Evolutionary conservation across 2,888 invertebrate genomes (phyloP), one percentile per base, ranked within the genome.

Genomic region (Troglohyphantes excavatus): DNA sequence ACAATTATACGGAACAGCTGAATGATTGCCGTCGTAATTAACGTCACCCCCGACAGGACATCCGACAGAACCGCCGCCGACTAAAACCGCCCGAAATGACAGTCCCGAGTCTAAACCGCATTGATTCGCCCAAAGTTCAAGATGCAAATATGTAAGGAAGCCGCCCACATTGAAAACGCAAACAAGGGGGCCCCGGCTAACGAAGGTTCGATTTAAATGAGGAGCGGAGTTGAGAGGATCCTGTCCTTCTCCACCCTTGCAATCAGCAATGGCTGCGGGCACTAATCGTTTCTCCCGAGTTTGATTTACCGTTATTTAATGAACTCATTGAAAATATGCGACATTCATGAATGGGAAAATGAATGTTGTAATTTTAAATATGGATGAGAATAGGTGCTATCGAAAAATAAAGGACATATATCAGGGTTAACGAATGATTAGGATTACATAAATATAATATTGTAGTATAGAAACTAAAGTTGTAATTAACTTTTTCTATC

Each of bases 141-240:
- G 70, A 78, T 78, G 85, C 78, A 86, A 86, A 86, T 86, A 78
- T 78, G 76, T 78, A 78, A 78, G 78, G 85, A 86, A 78, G 68
- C 39, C 17, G n/a, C 70, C 13, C 78, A 61, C 85, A 86, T 86
- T 86, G 76, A 78, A 86, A 86, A 78, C 29, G 85, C 85, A 86
- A 86, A 86, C 76, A 86, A 13, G 53, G n/a, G 39, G 39, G 39
- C 5, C n/a, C 53, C 53, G 76, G 39, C 76, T 86, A 86, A 78
- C 85, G 85, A 86, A 86, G 73, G 83, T 43, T 78, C 61, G 39
- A 78, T 70, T 86, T 76, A 76, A 86, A 86, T 86, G 85, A 86
- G 70, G 83, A 23, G 67, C 26, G 9, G 84, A 67, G 68, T 67
- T 21, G 85, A 73, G 72, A 21, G 73, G 72, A 46, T 53, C n/a